Evolutionary conservation across 2,113 vertebrate species (phyloP).

Genomic region (Xyrauchen texanus): DNA sequence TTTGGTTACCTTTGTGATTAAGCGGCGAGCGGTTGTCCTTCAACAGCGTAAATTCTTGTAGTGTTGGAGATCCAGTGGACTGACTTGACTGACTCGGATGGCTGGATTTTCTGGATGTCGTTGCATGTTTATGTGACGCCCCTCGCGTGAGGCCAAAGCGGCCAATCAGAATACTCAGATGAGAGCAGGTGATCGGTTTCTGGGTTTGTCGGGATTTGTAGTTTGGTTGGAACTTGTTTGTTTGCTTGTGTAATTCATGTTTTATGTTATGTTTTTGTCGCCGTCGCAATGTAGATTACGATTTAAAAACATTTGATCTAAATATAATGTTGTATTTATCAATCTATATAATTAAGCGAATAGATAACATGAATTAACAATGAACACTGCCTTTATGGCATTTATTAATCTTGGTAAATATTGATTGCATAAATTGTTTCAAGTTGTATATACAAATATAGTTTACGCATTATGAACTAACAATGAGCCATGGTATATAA

Average conservation of each 20-base stretch:
- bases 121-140: constrained; percentile 56
- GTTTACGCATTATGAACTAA: too few relatives aligned
- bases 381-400: too few relatives aligned
- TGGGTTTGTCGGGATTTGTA: constrained; percentile 61
- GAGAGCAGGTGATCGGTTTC: neutral
- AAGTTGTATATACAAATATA: too few relatives aligned
- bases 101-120: constrained; percentile 55
- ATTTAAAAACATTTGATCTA: too few relatives aligned
- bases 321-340: too few relatives aligned
- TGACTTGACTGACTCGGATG: constrained; percentile 49
- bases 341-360: too few relatives aligned
- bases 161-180: constrained; percentile 64
- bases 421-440: too few relatives aligned
- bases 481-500: too few relatives aligned
- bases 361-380: too few relatives aligned
- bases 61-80: neutral
- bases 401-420: too few relatives aligned
- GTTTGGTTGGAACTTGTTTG: constrained; percentile 54
- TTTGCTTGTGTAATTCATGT: neutral
- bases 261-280: neutral
- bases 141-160: constrained; percentile 65
- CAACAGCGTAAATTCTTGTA: constrained; percentile 40
- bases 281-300: too few relatives aligned
- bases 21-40: constrained; percentile 28
- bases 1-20: constrained; percentile 48